Evolutionary conservation across 2,888 invertebrate species (phyloP).

Genomic region (Hyposoter dolosus): DNA sequence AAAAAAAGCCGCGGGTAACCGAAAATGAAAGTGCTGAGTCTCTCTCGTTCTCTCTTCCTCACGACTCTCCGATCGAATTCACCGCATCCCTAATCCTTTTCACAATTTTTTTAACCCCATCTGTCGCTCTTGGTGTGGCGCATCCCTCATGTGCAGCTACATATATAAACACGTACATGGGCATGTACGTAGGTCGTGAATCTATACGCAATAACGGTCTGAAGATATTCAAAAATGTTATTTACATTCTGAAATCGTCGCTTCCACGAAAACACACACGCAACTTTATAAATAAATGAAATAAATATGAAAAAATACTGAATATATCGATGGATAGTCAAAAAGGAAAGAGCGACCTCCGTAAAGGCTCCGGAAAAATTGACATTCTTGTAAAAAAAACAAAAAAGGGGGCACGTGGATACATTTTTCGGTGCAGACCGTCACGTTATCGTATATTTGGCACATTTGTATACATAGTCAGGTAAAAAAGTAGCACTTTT

Average conservation of each 20-base stretch:
- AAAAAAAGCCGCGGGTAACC: constrained; percentile 78
- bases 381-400: not conserved
- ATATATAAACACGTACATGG: constrained; percentile 44
- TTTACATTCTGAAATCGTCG: constrained; percentile 37
- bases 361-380: not conserved
- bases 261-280: constrained; percentile 16
- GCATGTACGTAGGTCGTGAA: constrained; percentile 27
- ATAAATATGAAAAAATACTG: not conserved
- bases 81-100: constrained; percentile 84
- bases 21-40: constrained; percentile 80
- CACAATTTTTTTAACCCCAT: constrained; percentile 84
- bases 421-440: constrained; percentile 58
- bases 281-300: not conserved
- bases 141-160: constrained; percentile 74
- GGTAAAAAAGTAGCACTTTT: constrained; percentile 65
- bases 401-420: not conserved
- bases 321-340: not conserved
- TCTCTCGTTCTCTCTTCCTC: constrained; percentile 9
- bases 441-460: constrained; percentile 68
- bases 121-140: constrained; percentile 80
- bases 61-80: constrained; percentile 77
- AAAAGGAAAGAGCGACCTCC: not conserved
- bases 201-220: constrained; percentile 35
- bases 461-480: constrained; percentile 44
- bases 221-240: constrained; percentile 51